Conservation (phyloP, 2,113 vertebrate species). For the Seriola dumerili region DNA sequence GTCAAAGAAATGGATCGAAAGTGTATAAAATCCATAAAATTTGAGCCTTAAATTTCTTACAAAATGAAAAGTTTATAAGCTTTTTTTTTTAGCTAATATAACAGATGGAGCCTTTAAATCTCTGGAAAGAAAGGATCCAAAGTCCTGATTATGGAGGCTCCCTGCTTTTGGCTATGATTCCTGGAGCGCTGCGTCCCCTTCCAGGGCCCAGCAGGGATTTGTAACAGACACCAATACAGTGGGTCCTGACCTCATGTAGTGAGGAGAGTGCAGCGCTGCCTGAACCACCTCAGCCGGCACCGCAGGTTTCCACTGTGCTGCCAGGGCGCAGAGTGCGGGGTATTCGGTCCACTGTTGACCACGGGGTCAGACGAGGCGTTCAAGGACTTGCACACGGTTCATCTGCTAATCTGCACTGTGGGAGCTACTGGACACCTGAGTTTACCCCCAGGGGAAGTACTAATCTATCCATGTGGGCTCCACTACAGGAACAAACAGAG, state of each 20-base stretch:
- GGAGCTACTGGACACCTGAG: too few relatives aligned
- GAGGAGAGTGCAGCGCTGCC: conserved; percentile 34
- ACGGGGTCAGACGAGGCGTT: background rate
- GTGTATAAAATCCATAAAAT: background rate
- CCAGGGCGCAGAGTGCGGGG: background rate
- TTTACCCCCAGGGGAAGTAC: too few relatives aligned
- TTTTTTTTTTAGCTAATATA: background rate
- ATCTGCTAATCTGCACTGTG: background rate
- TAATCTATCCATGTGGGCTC: background rate
- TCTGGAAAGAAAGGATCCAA: conserved; percentile 25
- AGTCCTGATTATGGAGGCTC: conserved; percentile 40
- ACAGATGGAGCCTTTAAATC: conserved; percentile 24
- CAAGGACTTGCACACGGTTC: background rate
- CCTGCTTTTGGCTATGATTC: conserved; percentile 43
- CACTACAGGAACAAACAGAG: background rate
- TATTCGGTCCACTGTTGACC: background rate
- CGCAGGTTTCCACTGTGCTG: conserved; percentile 11
- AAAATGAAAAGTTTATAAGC: background rate
- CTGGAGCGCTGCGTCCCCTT: conserved; percentile 21
- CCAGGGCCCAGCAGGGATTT: conserved; percentile 67
- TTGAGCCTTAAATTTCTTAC: background rate
- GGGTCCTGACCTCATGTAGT: conserved; percentile 56
- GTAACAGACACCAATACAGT: conserved; percentile 48
- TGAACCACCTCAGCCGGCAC: conserved; percentile 17
- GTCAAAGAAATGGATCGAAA: too few relatives aligned